A percentile compares a stretch with the other conserved stretches of the same genome.
Evolutionary conservation across 2,797 vertebrate species (phyloP).

Genomic region (Parauchenoglanis punctatus): DNA sequence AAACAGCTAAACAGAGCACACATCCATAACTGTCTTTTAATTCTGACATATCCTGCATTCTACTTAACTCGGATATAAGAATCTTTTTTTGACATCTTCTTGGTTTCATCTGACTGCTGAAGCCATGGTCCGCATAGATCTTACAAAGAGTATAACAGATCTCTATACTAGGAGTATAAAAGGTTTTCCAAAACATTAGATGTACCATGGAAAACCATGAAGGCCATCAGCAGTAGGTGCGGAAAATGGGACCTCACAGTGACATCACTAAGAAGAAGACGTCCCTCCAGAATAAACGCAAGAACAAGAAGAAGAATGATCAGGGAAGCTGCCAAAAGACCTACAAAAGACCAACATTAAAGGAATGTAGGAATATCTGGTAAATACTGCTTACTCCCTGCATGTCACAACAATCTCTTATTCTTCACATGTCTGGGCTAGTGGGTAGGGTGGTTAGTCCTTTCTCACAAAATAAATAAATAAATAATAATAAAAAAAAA

Average conservation of each 20-base stretch:
- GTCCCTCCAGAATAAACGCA: neutral
- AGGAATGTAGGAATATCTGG: neutral
- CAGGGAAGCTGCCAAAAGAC: neutral
- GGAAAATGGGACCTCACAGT: neutral
- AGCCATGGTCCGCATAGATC: too few relatives aligned
- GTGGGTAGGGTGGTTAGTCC: neutral
- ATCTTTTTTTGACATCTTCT: too few relatives aligned
- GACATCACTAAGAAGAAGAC: neutral
- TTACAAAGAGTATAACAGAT: too few relatives aligned
- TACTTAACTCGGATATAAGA: neutral
- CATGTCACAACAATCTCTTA: neutral
- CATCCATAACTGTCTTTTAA: neutral
- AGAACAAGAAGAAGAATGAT: neutral
- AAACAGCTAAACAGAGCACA: neutral
- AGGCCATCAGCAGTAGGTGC: neutral
- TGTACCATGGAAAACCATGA: neutral
- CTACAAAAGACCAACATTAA: neutral
- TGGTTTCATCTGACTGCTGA: too few relatives aligned
- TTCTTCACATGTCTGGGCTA: neutral
- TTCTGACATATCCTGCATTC: neutral
- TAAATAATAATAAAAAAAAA: too few relatives aligned
- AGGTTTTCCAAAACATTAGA: neutral
- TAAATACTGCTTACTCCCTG: neutral
- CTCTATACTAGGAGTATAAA: neutral
- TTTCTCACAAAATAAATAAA: too few relatives aligned